Percentiles rank a stretch among this genome's conserved stretches.
phyloP scores from a whole-genome alignment of 2,113 vertebrate genomes.

The Donacobius atricapilla region DNA sequence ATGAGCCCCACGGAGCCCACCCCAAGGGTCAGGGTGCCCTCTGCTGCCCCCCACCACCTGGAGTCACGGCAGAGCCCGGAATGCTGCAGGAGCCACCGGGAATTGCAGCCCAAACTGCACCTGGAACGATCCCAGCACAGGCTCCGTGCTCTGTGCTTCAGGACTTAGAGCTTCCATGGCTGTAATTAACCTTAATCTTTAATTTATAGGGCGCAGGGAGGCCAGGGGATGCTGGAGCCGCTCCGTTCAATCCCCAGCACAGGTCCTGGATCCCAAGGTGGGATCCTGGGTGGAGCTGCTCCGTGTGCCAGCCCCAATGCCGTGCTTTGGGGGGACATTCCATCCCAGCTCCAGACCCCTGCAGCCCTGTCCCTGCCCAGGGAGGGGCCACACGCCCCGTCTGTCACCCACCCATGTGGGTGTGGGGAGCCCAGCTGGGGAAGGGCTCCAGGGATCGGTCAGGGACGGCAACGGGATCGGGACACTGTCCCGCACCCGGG shows the following conservation, averaged over 20 bases:
- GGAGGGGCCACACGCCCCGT: fast-evolving
- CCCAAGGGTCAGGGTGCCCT: neutral
- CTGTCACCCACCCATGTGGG: fast-evolving
- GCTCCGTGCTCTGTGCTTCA: neutral
- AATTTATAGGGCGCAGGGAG: conserved; percentile 46
- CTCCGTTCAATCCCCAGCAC: neutral
- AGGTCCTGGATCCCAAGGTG: neutral
- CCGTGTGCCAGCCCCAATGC: fast-evolving
- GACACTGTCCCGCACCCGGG: fast-evolving
- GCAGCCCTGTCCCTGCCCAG: fast-evolving
- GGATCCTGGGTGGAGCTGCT: fast-evolving
- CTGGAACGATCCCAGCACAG: fast-evolving
- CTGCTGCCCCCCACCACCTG: fast-evolving
- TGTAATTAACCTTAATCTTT: conserved; percentile 63
- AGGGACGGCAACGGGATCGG: fast-evolving
- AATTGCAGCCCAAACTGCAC: fast-evolving
- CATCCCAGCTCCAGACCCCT: fast-evolving
- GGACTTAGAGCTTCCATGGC: conserved; percentile 10
- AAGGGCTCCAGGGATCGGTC: fast-evolving
- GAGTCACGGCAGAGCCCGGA: fast-evolving
- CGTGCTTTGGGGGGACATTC: fast-evolving
- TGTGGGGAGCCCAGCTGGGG: fast-evolving
- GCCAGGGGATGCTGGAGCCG: neutral
- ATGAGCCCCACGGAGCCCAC: fast-evolving
- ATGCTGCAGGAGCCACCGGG: fast-evolving